A percentile compares a stretch with the other conserved stretches of the same genome.
Evolutionary conservation across 2,113 vertebrate genomes (phyloP).

Genomic region (Scolopax mira): DNA sequence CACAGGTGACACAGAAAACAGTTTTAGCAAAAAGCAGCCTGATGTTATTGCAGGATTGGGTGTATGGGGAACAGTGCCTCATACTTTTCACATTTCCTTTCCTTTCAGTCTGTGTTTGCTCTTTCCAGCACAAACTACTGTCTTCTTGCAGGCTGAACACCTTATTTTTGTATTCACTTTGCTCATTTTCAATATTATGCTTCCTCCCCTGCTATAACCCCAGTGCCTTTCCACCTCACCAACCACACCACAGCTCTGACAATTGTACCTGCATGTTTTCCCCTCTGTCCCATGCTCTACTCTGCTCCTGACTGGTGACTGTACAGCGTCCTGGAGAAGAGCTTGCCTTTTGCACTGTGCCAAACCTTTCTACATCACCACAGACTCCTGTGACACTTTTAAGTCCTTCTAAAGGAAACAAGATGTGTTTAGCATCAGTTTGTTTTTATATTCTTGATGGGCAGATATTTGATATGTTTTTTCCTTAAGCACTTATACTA

Average conservation of each 20-base stretch:
- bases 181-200: not conserved
- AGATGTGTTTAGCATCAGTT: not conserved
- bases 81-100: not conserved
- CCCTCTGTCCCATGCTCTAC: not conserved
- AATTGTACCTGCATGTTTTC: not conserved
- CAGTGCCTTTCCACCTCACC: not conserved
- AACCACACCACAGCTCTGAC: not conserved
- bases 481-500: not conserved
- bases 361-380: not conserved
- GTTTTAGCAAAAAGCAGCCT: not conserved
- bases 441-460: not conserved
- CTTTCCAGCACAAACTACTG: not conserved
- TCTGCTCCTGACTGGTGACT: not conserved
- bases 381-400: not conserved
- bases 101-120: not conserved
- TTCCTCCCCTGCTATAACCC: not conserved
- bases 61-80: not conserved
- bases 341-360: not conserved
- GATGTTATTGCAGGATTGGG: not conserved
- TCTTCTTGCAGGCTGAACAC: not conserved
- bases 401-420: not conserved
- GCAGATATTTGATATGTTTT: not conserved
- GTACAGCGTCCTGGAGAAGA: not conserved
- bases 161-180: not conserved
- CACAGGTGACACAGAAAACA: not conserved